Conservation (phyloP, 2,797 vertebrate species). For the Silurus lanzhouensis region DNA sequence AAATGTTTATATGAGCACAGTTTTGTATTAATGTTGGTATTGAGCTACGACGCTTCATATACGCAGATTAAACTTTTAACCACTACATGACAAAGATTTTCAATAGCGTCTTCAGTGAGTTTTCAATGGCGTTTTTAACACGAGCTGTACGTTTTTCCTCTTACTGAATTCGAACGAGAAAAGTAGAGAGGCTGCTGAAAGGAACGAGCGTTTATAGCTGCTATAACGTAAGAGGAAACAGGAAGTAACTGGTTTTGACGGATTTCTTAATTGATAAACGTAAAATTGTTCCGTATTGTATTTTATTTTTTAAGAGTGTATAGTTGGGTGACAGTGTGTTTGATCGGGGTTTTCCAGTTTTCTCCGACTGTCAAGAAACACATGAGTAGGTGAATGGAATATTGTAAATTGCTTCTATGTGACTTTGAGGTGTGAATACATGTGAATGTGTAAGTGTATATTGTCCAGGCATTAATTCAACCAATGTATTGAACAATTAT, state of each 20-base stretch:
- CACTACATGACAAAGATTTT: neutral
- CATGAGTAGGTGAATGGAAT: neutral
- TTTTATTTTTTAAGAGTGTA: too few species aligned
- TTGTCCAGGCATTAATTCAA: neutral
- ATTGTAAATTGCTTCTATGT: neutral
- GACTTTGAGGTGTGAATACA: neutral
- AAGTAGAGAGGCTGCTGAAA: neutral
- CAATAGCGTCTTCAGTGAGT: neutral
- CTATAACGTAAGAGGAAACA: neutral
- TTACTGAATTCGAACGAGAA: neutral
- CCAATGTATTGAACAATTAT: too few species aligned
- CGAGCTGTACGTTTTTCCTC: neutral
- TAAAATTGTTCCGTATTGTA: too few species aligned
- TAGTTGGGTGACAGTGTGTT: neutral
- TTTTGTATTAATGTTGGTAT: neutral
- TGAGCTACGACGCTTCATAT: neutral
- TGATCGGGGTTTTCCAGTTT: neutral
- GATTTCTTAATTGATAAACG: neutral
- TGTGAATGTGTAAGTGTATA: neutral
- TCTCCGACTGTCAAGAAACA: neutral
- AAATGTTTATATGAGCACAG: neutral
- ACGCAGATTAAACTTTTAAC: neutral
- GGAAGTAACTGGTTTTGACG: neutral
- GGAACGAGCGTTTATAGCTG: neutral
- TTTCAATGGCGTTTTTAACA: neutral